phyloP scores from a whole-genome alignment of 1,140 invertebrate species.

The Belonocnema kinseyi region DNA sequence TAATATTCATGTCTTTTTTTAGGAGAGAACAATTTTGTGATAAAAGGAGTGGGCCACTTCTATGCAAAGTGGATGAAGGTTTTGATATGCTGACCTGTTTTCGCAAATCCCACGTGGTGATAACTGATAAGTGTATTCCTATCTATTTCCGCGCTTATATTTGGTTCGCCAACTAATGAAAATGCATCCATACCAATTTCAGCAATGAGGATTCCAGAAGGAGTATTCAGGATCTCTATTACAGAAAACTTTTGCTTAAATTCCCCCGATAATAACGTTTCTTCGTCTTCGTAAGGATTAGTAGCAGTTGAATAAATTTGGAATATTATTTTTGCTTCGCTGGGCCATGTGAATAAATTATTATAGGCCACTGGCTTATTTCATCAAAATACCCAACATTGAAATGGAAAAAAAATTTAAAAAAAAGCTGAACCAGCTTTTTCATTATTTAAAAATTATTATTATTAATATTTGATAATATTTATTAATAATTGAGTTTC shows the following conservation, averaged over 20 bases:
- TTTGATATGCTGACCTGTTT: constrained; percentile 14
- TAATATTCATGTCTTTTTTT: neutral
- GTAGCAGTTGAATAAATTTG: no score
- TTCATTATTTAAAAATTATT: no score
- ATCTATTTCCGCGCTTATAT: neutral
- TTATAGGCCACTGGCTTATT: no score
- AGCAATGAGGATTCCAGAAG: neutral
- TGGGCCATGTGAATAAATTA: no score
- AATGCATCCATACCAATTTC: constrained; percentile 12
- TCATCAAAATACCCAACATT: no score
- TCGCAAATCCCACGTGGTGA: neutral
- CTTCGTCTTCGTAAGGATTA: neutral
- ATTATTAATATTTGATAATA: no score
- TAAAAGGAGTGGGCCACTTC: neutral
- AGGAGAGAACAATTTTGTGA: neutral
- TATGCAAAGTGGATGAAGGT: neutral
- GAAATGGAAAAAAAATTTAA: no score
- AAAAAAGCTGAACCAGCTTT: no score
- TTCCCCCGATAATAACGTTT: neutral
- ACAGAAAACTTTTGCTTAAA: neutral
- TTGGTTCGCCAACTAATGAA: neutral
- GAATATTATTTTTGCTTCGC: no score
- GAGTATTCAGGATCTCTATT: neutral
- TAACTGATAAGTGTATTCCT: constrained; percentile 20
- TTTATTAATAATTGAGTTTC: no score